phyloP scores from a whole-genome alignment of 2,888 invertebrate species.

The Tachystola acroxantha region DNA sequence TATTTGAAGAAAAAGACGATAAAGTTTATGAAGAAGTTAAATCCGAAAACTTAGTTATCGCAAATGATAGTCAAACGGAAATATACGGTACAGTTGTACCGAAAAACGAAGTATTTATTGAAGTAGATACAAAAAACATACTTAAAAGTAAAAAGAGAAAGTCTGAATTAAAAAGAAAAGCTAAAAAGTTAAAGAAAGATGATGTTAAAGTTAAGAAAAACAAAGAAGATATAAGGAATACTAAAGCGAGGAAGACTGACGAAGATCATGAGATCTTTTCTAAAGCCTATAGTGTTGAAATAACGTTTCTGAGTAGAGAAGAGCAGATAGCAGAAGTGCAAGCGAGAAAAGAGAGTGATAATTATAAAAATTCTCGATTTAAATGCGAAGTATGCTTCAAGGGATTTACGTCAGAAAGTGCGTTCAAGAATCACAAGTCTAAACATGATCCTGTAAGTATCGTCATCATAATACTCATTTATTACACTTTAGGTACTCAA shows the following conservation, averaged over 20 bases:
- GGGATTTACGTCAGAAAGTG: constrained; percentile 14
- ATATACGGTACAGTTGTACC: constrained; percentile 10
- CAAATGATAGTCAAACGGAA: constrained; percentile 1
- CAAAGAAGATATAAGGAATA: constrained; percentile 10
- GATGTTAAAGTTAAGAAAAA: neutral
- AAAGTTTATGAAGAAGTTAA: neutral
- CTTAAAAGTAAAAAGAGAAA: constrained; percentile 10
- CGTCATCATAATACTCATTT: too few species aligned
- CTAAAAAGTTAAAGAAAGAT: constrained; percentile 10
- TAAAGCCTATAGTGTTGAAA: constrained; percentile 13
- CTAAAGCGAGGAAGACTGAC: constrained; percentile 14
- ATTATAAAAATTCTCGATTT: constrained; percentile 16
- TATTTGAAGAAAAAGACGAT: constrained; percentile 4
- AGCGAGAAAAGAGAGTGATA: constrained; percentile 12
- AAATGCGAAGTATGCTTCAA: constrained; percentile 16
- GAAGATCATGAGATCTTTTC: constrained; percentile 15
- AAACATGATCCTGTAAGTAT: constrained; percentile 17
- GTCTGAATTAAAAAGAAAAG: constrained; percentile 5
- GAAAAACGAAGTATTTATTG: constrained; percentile 10
- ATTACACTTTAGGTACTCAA: too few species aligned
- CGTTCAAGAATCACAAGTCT: constrained; percentile 12
- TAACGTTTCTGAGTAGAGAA: constrained; percentile 12
- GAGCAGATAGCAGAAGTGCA: constrained; percentile 16
- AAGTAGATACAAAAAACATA: constrained; percentile 7
- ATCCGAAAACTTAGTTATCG: neutral